Conservation (phyloP, 2,797 vertebrate species). For the Lepus oiostolus region DNA sequence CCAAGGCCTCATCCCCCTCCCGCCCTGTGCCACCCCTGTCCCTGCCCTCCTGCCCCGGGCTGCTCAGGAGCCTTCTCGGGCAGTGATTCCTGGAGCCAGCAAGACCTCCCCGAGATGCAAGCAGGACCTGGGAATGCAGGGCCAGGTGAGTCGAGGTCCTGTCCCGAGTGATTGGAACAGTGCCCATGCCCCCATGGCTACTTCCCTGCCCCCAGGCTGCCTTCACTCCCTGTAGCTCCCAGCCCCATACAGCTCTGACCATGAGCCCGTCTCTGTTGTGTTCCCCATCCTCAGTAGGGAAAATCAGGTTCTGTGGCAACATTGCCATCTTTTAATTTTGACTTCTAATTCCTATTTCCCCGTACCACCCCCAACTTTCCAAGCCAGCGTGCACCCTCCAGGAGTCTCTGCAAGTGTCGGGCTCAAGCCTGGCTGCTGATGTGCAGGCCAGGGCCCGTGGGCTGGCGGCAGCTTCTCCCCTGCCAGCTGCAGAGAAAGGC, state of each 20-base stretch:
- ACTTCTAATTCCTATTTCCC: not conserved
- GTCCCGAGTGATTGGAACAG: too few relatives aligned
- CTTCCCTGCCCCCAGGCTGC: not conserved
- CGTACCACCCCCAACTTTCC: not conserved
- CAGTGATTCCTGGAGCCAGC: not conserved
- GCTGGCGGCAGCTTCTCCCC: not conserved
- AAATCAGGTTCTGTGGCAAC: not conserved
- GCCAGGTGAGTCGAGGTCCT: not conserved
- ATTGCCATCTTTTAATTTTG: not conserved
- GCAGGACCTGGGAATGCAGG: not conserved
- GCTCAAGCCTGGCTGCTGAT: not conserved
- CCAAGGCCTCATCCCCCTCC: not conserved
- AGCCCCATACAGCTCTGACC: not conserved
- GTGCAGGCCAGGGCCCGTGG: not conserved
- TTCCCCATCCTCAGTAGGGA: not conserved
- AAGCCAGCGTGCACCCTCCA: not conserved
- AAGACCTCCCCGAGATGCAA: not conserved
- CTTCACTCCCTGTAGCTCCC: too few relatives aligned
- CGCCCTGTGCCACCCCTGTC: fast-evolving
- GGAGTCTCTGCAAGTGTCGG: fast-evolving
- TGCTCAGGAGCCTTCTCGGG: not conserved
- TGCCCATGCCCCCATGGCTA: not conserved
- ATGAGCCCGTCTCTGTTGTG: fast-evolving
- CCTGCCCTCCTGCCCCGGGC: not conserved
- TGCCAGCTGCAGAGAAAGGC: fast-evolving